These are phyloP conservation scores for Orius insidiosus DNA, from an alignment of 1,140 invertebrate species.

Conservation along the genomic window DNA sequence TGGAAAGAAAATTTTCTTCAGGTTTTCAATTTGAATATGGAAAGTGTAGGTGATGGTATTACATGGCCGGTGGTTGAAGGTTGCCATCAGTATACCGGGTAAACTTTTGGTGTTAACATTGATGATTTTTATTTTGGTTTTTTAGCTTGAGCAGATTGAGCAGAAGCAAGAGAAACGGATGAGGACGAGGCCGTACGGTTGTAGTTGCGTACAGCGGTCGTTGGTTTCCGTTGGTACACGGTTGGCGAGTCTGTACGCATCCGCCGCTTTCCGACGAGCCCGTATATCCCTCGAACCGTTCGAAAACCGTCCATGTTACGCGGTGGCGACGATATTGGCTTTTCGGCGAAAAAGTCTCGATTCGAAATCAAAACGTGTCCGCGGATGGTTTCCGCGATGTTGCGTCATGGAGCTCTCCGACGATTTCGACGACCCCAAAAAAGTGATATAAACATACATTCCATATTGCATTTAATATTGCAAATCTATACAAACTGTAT, in stretches of 20 bases:
- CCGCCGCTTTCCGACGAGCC: slow-evolving; percentile 75
- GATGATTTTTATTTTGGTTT: slow-evolving; percentile 13
- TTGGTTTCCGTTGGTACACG: slow-evolving; percentile 60
- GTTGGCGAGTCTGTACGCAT: slow-evolving; percentile 48
- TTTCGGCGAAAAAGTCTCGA: slow-evolving; percentile 51
- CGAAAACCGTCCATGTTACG: slow-evolving; percentile 67
- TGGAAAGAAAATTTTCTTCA: slow-evolving; percentile 49
- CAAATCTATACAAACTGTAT: too few species aligned
- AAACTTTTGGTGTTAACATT: slow-evolving; percentile 24
- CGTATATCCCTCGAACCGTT: slow-evolving; percentile 52
- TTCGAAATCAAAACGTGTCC: slow-evolving; percentile 21
- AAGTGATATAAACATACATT: too few species aligned
- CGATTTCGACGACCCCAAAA: too few species aligned
- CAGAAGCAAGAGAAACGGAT: slow-evolving; percentile 77
- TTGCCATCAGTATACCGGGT: slow-evolving; percentile 86
- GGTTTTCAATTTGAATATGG: slow-evolving; percentile 47
- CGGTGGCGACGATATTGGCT: slow-evolving; percentile 74
- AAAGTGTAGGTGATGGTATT: slow-evolving; percentile 61
- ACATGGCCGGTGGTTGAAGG: slow-evolving; percentile 64
- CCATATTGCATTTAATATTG: too few species aligned
- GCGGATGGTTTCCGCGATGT: slow-evolving; percentile 78
- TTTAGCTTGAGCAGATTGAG: slow-evolving; percentile 69
- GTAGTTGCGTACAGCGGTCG: slow-evolving; percentile 48
- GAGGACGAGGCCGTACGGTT: slow-evolving; percentile 50
- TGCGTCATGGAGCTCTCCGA: slow-evolving; percentile 33